Evolutionary conservation across 1,140 invertebrate species (phyloP).

Genomic region (Lutraria rhynchaena): DNA sequence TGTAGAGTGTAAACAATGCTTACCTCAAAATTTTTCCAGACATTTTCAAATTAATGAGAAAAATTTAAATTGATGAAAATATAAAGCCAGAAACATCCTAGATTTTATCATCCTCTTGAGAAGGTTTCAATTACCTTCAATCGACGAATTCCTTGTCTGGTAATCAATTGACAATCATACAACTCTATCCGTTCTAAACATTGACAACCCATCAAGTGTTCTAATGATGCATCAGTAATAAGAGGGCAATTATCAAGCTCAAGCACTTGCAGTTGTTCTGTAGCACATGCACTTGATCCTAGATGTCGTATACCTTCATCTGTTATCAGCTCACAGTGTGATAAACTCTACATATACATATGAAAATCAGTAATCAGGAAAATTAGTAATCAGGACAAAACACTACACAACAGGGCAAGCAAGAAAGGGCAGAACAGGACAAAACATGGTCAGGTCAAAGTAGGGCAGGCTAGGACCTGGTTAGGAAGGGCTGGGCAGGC

Average conservation of each 20-base stretch:
- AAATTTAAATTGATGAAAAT: neutral
- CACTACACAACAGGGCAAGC: too few species aligned
- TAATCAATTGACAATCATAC: constrained; percentile 99
- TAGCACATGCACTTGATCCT: constrained; percentile 93
- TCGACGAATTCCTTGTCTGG: constrained; percentile 96
- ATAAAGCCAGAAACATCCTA: too few species aligned
- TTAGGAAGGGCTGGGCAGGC: too few species aligned
- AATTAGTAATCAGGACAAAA: too few species aligned
- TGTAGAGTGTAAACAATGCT: too few species aligned
- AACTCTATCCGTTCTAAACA: constrained; percentile 98
- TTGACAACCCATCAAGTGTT: constrained; percentile 96
- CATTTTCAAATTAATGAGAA: neutral
- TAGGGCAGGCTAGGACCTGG: too few species aligned
- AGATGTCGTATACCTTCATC: constrained; percentile 98
- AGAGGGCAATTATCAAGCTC: constrained; percentile 99
- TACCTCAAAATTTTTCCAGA: neutral
- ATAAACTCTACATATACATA: too few species aligned
- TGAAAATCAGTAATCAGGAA: too few species aligned
- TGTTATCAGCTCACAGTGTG: constrained; percentile 99
- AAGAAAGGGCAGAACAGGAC: too few species aligned
- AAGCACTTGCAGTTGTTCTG: constrained; percentile 88
- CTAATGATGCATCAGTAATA: constrained; percentile 98
- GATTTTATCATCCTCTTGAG: neutral
- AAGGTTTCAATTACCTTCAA: constrained; percentile 88
- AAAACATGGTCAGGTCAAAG: too few species aligned